These are phyloP conservation scores for Bagarius yarrelli DNA, from an alignment of 2,113 vertebrate species.

Conservation along the genomic window DNA sequence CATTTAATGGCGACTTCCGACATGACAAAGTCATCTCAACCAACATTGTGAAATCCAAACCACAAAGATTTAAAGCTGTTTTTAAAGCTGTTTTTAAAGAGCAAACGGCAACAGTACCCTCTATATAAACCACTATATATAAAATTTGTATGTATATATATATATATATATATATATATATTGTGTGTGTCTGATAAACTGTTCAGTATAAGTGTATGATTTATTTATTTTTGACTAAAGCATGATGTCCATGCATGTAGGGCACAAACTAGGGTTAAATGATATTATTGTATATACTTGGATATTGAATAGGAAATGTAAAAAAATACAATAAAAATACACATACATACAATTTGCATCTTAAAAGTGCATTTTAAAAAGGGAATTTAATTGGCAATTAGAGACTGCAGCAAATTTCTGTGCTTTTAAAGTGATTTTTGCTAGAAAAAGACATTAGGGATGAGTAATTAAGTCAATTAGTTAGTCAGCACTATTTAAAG, in stretches of 20 bases:
- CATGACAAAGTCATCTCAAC: neutral
- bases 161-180: no score
- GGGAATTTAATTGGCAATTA: neutral
- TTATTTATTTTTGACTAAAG: no score
- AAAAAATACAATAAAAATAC: neutral
- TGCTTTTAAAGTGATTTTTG: neutral
- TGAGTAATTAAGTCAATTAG: neutral
- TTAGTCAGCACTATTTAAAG: neutral
- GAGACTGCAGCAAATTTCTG: neutral
- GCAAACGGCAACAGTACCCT: no score
- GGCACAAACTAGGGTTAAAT: neutral
- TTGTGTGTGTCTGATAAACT: no score
- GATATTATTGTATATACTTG: neutral
- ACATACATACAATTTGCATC: neutral
- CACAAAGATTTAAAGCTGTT: no score
- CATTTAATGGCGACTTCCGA: neutral
- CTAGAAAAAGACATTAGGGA: neutral
- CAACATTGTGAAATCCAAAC: no score
- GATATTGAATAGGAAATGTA: neutral
- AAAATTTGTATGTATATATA: no score
- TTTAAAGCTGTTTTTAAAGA: no score
- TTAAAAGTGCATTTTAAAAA: neutral
- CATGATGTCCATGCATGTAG: neutral
- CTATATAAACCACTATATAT: no score
- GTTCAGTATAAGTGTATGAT: no score